phyloP scores from a whole-genome alignment of 2,113 vertebrate genomes.

The Charadrius vociferus region DNA sequence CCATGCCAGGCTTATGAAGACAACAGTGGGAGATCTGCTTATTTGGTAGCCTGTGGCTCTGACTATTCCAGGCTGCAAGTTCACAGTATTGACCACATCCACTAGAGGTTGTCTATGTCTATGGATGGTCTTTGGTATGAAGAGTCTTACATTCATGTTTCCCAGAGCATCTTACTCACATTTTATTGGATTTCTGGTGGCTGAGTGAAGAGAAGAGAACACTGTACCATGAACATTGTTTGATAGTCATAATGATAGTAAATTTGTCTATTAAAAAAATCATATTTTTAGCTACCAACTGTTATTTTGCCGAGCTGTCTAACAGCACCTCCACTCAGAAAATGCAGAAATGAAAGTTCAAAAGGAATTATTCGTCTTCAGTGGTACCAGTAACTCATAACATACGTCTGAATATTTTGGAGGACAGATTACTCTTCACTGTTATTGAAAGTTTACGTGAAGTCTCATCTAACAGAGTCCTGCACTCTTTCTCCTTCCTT shows the following conservation, averaged over 20 bases:
- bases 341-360: not conserved
- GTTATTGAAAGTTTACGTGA: not conserved
- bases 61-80: not conserved
- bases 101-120: not conserved
- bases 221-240: not conserved
- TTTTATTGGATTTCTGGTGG: not conserved
- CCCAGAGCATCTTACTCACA: not conserved
- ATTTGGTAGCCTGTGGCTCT: fast-evolving
- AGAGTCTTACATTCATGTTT: not conserved
- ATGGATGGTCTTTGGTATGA: not conserved
- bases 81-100: fast-evolving
- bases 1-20: not conserved
- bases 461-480: not conserved
- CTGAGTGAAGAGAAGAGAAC: not conserved
- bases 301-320: not conserved
- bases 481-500: not conserved
- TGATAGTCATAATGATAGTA: not conserved
- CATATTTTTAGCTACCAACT: not conserved
- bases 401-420: not conserved
- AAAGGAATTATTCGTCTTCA: not conserved
- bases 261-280: not conserved
- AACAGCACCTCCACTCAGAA: not conserved
- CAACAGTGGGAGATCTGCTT: not conserved
- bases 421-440: not conserved
- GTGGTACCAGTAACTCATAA: not conserved